Base-by-base conservation (phyloP, 2,113 vertebrate species). In the Plestiodon gilberti region DNA sequence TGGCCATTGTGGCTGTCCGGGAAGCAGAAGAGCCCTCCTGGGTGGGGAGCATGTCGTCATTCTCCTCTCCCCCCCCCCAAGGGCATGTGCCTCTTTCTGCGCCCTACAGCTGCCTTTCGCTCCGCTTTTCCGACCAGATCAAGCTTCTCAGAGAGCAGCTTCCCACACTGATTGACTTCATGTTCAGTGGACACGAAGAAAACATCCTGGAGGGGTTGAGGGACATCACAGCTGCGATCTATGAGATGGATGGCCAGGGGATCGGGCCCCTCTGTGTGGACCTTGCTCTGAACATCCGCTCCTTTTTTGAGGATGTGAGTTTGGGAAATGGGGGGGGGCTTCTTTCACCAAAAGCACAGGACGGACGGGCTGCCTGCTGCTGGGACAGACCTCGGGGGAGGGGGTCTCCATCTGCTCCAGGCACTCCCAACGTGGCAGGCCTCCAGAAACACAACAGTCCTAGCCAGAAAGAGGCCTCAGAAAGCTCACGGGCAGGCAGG, bases 171-270 rank as follows among this genome's bases (percentile, higher is more conserved):
- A 85, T 85, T 4, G 22, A 43, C 52, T 79, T 76, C 8, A 20
- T 70, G 10, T 85, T 85, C 55, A 59, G 64, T 43, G 84, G 84
- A 22, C 65, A 23, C 3, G 76, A 62, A 20, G 57, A 23, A 59
- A 62, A 35, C 2, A 40, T 85, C 35, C 33, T 85, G 9, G 15
- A 85, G 0, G 84, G 84, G 0, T 18, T 85, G 52, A 40, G 55
- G 18, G 65, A 79, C 40, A 61, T 85, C 6, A 78, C 59, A 48
- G 23, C 52, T 8, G 38, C 65, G 13, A 13, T 85, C 74, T 85
- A 85, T 22, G 84, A 78, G 65, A 78, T 70, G 84, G 84, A 70
- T 17, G 84, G 84, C 33, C 84, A 85, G 33, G 62, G 62, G n/a
- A 78, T 85, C 22, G 83, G 83, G 59, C 83, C 75, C 25, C 28